Conservation (phyloP, 37 sponge, comb jelly and placozoan species). For the Chondrilla cf. caribensis region DNA sequence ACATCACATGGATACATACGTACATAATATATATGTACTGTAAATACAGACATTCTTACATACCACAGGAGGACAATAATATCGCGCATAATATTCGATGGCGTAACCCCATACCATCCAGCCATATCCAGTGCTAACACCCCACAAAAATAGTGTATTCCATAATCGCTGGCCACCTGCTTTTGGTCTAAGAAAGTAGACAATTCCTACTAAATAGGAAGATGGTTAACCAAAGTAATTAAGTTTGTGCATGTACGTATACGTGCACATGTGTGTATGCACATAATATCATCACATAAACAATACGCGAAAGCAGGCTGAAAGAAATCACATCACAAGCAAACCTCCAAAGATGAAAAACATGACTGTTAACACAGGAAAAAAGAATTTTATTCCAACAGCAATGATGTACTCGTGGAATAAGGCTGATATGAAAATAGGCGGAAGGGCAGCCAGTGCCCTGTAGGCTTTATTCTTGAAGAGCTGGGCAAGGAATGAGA, state of each 20-base stretch:
- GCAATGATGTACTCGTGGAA: slow-evolving; percentile 86
- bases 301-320: too few species aligned
- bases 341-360: slow-evolving; percentile 75
- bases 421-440: slow-evolving; percentile 70
- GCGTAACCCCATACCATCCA: slow-evolving; percentile 69
- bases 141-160: slow-evolving; percentile 56
- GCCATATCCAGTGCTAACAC: slow-evolving; percentile 52
- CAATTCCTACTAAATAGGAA: not conserved
- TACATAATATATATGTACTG: not conserved
- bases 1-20: not conserved
- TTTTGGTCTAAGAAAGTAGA: slow-evolving; percentile 24
- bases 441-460: slow-evolving; percentile 49
- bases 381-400: slow-evolving; percentile 60
- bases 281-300: too few species aligned
- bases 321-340: not conserved
- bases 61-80: slow-evolving; percentile 48
- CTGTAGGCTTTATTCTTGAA: slow-evolving; percentile 49
- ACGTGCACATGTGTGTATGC: too few species aligned
- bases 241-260: too few species aligned
- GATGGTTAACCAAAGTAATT: not conserved
- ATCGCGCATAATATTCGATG: slow-evolving; percentile 56
- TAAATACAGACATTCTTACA: not conserved
- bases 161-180: slow-evolving; percentile 17
- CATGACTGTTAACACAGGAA: slow-evolving; percentile 61
- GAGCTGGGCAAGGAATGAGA: slow-evolving; percentile 17